Percentiles rank a stretch among this genome's conserved stretches.
phyloP scores from a whole-genome alignment of 1,140 invertebrate species.

The Teleogryllus occipitalis region DNA sequence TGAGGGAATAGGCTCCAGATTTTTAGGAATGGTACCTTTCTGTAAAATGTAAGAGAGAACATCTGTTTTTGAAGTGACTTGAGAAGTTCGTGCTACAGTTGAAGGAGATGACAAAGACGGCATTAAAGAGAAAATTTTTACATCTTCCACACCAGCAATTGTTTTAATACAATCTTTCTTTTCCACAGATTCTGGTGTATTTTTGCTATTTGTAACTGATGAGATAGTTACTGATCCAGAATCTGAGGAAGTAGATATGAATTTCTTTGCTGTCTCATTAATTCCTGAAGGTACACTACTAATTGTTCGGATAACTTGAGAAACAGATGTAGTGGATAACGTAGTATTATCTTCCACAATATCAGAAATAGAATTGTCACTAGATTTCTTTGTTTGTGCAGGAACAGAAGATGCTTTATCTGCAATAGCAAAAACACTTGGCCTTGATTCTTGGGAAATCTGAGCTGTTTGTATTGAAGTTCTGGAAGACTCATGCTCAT shows the following conservation, averaged over 20 bases:
- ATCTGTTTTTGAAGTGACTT: not conserved
- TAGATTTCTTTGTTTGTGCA: too few relatives aligned
- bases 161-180: too few relatives aligned
- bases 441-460: conserved; percentile 17
- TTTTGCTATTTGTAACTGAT: too few relatives aligned
- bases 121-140: too few relatives aligned
- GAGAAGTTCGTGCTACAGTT: not conserved
- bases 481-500: too few relatives aligned
- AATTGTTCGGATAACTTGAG: not conserved
- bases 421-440: conserved; percentile 12
- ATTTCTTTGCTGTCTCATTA: too few relatives aligned
- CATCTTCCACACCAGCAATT: too few relatives aligned
- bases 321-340: not conserved
- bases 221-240: too few relatives aligned
- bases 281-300: not conserved
- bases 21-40: not conserved
- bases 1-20: not conserved
- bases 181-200: too few relatives aligned
- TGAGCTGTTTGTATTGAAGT: not conserved
- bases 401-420: conserved; percentile 12
- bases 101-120: not conserved
- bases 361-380: too few relatives aligned
- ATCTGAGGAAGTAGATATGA: too few relatives aligned
- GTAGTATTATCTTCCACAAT: not conserved
- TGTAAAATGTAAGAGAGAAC: not conserved